phyloP scores from a whole-genome alignment of 2,113 vertebrate species.

The Meleagris gallopavo region DNA sequence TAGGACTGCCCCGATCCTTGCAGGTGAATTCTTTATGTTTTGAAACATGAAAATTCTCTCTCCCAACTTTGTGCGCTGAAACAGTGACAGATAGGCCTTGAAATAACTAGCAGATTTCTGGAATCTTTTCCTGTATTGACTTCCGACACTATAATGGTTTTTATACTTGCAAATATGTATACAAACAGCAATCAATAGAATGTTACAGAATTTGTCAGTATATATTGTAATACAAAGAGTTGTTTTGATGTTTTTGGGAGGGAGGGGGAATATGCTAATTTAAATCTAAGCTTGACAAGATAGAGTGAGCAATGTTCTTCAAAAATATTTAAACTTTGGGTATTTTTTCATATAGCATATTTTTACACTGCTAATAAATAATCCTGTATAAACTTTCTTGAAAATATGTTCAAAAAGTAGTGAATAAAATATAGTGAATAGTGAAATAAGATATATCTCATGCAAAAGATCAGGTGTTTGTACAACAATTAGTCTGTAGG shows the following conservation, averaged over 20 bases:
- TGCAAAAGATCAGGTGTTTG: background rate
- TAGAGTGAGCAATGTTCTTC: background rate
- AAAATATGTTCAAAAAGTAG: background rate
- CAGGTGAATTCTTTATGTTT: slow-evolving; percentile 14
- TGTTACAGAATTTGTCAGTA: background rate
- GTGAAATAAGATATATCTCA: background rate
- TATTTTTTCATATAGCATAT: background rate
- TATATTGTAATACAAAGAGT: background rate
- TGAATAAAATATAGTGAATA: background rate
- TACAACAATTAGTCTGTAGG: background rate
- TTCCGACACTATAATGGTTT: background rate
- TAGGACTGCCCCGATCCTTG: background rate
- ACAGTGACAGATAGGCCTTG: background rate
- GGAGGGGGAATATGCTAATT: background rate
- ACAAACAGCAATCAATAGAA: background rate
- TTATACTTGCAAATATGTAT: background rate
- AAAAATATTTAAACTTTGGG: background rate
- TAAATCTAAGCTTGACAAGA: background rate
- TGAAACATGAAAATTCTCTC: background rate
- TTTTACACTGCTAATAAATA: background rate
- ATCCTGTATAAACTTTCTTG: background rate
- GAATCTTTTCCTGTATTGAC: background rate
- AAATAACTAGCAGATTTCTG: background rate
- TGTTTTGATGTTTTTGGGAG: background rate
- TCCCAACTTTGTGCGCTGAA: background rate